A percentile compares a stretch with the other conserved stretches of the same genome.
phyloP scores from a whole-genome alignment of 2,888 invertebrate genomes.

The Rugalucina vietnamica region DNA sequence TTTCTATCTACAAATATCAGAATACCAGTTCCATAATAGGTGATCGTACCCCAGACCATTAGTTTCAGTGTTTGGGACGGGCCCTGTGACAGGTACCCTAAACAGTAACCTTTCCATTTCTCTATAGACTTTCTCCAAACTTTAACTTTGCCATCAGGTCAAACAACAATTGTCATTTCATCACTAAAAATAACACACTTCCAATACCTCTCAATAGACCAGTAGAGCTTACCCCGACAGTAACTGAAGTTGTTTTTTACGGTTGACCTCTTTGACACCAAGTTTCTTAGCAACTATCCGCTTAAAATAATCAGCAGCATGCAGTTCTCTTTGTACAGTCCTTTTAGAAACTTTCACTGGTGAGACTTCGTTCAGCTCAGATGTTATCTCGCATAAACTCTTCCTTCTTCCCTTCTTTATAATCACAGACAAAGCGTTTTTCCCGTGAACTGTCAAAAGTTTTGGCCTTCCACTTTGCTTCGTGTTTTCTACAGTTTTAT shows the following conservation, averaged over 20 bases:
- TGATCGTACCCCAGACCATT: constrained; percentile 13
- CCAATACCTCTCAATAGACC: constrained; percentile 17
- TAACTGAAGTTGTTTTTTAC: neutral
- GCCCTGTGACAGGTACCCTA: neutral
- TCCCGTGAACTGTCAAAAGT: too few relatives aligned
- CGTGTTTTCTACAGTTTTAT: too few relatives aligned
- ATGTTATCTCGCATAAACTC: neutral
- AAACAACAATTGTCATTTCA: too few relatives aligned
- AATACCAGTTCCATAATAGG: neutral
- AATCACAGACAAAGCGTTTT: too few relatives aligned
- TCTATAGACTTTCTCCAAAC: constrained; percentile 31
- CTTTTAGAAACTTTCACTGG: too few relatives aligned
- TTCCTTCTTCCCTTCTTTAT: too few relatives aligned
- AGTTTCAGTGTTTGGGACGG: neutral
- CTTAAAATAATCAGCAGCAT: neutral
- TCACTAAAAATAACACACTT: constrained; percentile 26
- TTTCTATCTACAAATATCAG: constrained; percentile 13
- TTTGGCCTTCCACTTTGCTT: too few relatives aligned
- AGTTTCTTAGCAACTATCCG: neutral
- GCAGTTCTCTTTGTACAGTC: constrained; percentile 2
- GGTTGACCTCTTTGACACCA: neutral
- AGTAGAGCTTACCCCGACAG: neutral
- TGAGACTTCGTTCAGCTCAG: neutral
- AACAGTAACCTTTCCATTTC: constrained; percentile 25
- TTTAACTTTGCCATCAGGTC: constrained; percentile 16